Evolutionary conservation across 2,797 vertebrate genomes (phyloP), one percentile per base, ranked within the genome.

Genomic region (Poeciliopsis infans): DNA sequence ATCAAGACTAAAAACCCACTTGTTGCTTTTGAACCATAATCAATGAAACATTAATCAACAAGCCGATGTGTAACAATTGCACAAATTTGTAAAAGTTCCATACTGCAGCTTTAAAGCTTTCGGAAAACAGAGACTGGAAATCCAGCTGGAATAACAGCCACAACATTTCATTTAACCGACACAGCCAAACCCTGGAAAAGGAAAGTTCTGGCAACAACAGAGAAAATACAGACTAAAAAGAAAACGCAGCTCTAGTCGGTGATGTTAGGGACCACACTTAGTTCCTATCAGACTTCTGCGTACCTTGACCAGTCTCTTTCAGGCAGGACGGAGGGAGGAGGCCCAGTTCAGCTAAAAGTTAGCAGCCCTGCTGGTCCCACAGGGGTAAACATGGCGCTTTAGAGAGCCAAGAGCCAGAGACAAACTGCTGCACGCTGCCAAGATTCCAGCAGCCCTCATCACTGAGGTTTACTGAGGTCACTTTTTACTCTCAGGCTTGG

Each of bases 391-490:
- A 80, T 82, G 91, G 87, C 75, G 85, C 79, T 49, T 77, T 81
- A 74, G 28, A 85, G 76, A 89, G 90, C 86, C 91, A 89, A 86
- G 47, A 87, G 82, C 81, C 83, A 76, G 79, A 88, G 69, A 80
- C 83, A 25, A n/a, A 49, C 59, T 0, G 66, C 71, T 15, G 57
- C 73, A 68, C 31, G 0, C 84, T 84, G 88, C 92, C 91, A 92
- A 93, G 84, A 91, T 87, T 93, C 88, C 88, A 85, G 81, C 70
- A 78, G 74, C 79, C 70, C 10, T n/a, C 75, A 86, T 82, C 84
- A 61, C 89, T 49, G 85, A 71, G 83, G 87, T 41, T 78, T 11
- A 74, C 71, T 64, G 79, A 64, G 80, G 80, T 79, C 70, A 36
- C 28, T 77, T 73, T 61, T 86, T 61, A 79, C 36, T 74, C 15